Conservation (phyloP, 2,113 vertebrate genomes). For the Podarcis cretensis region DNA sequence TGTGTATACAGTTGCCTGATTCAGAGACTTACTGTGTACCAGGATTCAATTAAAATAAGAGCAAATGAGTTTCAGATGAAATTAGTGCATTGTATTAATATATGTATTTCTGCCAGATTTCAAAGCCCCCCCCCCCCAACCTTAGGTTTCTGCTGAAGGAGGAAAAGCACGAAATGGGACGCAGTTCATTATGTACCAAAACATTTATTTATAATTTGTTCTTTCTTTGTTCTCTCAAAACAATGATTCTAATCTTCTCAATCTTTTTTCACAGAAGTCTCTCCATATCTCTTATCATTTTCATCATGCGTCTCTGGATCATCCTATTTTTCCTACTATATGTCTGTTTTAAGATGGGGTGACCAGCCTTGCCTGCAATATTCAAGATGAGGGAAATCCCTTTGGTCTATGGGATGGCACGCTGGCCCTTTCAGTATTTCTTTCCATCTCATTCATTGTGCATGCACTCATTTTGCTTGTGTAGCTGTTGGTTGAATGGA, state of each 20-base stretch:
- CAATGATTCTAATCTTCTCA: constrained; percentile 51
- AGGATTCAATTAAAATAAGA: not conserved
- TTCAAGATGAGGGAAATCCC: constrained; percentile 58
- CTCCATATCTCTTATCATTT: constrained; percentile 69
- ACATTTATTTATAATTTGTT: constrained; percentile 11
- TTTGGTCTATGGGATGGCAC: constrained; percentile 25
- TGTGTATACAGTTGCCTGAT: not conserved
- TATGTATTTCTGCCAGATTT: not conserved
- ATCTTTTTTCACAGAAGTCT: constrained; percentile 69
- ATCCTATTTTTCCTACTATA: constrained; percentile 65
- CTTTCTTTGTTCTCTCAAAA: constrained; percentile 42
- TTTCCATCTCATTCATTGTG: constrained; percentile 44
- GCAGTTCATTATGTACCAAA: not conserved
- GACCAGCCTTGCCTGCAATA: constrained; percentile 56
- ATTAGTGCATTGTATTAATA: not conserved
- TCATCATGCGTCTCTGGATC: constrained; percentile 63
- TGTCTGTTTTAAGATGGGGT: constrained; percentile 69
- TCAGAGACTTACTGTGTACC: not conserved
- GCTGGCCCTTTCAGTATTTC: constrained; percentile 33
- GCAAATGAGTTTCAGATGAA: constrained; percentile 18
- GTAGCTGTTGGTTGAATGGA: not conserved
- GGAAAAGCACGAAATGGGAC: not conserved
- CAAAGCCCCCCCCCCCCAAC: not conserved
- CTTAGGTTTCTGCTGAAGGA: not conserved
- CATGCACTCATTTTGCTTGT: not conserved